These are phyloP conservation scores for Mastomys coucha DNA, from an alignment of 2,113 vertebrate genomes.

Conservation along the genomic window DNA sequence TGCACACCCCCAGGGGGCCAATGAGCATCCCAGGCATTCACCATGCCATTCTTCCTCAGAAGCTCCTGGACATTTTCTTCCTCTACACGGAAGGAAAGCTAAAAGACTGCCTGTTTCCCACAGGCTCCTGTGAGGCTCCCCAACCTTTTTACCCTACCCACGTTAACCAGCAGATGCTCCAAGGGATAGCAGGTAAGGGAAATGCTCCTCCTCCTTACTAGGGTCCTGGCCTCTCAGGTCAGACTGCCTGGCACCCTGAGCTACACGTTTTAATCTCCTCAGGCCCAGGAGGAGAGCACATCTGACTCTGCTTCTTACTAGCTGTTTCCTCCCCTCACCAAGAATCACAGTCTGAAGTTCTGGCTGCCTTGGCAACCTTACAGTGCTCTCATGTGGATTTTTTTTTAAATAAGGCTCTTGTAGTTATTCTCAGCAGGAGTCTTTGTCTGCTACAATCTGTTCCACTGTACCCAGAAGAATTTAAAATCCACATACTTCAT, in stretches of 20 bases:
- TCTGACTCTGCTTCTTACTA: slow-evolving; percentile 64
- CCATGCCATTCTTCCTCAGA: neutral
- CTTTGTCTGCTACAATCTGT: slow-evolving; percentile 63
- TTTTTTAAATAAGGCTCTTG: slow-evolving; percentile 58
- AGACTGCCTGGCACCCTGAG: slow-evolving; percentile 51
- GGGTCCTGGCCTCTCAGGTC: slow-evolving; percentile 35
- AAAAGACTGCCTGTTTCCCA: neutral
- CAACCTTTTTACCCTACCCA: neutral
- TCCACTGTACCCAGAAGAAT: slow-evolving; percentile 52
- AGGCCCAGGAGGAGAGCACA: slow-evolving; percentile 44
- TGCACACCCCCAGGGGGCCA: neutral
- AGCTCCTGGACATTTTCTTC: slow-evolving; percentile 28
- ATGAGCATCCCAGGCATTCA: neutral
- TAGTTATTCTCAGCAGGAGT: slow-evolving; percentile 68
- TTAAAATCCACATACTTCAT: slow-evolving; percentile 61
- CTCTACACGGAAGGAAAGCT: slow-evolving; percentile 1
- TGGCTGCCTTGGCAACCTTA: slow-evolving; percentile 69
- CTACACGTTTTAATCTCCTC: neutral
- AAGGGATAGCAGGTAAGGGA: neutral
- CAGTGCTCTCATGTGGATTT: slow-evolving; percentile 38
- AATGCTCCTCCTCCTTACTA: neutral
- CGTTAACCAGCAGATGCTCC: slow-evolving; percentile 6
- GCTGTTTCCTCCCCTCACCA: slow-evolving; percentile 62
- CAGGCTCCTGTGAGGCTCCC: slow-evolving; percentile 28
- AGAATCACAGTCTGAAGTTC: slow-evolving; percentile 61